phyloP scores from a whole-genome alignment of 2,888 invertebrate genomes.

The Amiota communis region DNA sequence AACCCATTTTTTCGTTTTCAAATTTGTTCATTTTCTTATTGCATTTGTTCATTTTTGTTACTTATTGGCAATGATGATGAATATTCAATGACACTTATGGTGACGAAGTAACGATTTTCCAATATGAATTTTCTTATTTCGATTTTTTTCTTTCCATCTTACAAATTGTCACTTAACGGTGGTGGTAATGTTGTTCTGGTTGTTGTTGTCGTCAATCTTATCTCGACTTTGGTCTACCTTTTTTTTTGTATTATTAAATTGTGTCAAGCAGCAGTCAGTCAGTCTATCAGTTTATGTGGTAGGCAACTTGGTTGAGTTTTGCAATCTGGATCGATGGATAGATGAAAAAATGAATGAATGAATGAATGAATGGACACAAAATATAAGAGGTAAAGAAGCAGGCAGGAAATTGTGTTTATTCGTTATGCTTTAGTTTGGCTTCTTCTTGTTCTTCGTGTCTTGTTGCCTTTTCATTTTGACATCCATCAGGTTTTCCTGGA shows the following conservation, averaged over 20 bases:
- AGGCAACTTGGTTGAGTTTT: not conserved
- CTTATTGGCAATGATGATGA: not conserved
- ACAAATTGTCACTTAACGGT: constrained; percentile 47
- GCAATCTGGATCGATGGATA: too few relatives aligned
- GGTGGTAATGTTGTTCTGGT: constrained; percentile 53
- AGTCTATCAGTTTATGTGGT: constrained; percentile 8
- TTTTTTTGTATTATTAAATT: constrained; percentile 46
- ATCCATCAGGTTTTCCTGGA: too few relatives aligned
- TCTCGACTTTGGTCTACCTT: constrained; percentile 4
- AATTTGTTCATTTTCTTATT: constrained; percentile 25
- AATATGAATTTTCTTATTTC: too few relatives aligned
- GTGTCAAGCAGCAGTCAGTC: constrained; percentile 54
- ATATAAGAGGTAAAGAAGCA: not conserved
- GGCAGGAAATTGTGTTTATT: constrained; percentile 17
- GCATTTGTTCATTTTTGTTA: not conserved
- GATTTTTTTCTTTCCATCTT: not conserved
- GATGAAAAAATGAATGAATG: too few relatives aligned
- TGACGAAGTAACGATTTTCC: too few relatives aligned
- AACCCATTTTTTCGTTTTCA: not conserved
- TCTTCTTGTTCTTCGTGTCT: not conserved
- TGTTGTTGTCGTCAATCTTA: constrained; percentile 32
- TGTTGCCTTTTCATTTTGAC: not conserved
- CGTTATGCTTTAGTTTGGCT: constrained; percentile 7
- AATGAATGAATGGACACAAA: not conserved
- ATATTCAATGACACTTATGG: too few relatives aligned